Base-by-base conservation (phyloP, 2,113 vertebrate genomes). In the Charina bottae region DNA sequence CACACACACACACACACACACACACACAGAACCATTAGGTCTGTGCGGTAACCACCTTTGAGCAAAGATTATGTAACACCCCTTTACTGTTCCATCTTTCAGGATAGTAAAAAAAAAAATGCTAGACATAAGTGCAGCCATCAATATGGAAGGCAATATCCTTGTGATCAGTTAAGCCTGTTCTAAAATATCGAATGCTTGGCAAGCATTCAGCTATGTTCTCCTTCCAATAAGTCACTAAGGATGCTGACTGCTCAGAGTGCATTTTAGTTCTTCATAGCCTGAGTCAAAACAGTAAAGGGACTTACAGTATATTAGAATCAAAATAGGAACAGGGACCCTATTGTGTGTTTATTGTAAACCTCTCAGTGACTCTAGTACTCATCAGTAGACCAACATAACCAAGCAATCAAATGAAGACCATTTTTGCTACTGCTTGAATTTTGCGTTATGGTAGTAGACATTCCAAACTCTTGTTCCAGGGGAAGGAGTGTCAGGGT, bases 91-190 rank as follows among this genome's bases (percentile, higher is more conserved):
- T 26, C 24, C 11, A 56, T 42, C 64, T 56, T 87, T 89, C 72
- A 54, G n/a, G 15, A 46, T 88, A 60, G 37, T 62, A 58, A 89
- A 62, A 84, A 88, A 60, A n/a, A 68, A 33, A 68, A 23, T 0
- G 55, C 62, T 86, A 54, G 55, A 1, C 53, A 28, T 42, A n/a
- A 92, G 37, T 28, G 59, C 56, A 92, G 83, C 88, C 83, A 83
- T 54, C 42, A 24, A 53, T 58, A 84, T 9, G 11, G 49, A 49
- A 33, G 26, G 2, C 28, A 19, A 42, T 15, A 84, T 37, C 56
- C 42, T 62, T 54, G 87, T 37, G 46, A 68, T 87, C 90, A 68
- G 55, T 87, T 86, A 91, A 91, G 72, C 46, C 21, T 54, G 54
- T 46, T 53, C 33, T 87, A 17, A 24, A 62, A 90, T 85, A 54